These are phyloP conservation scores for Petroica traversi DNA, from an alignment of 2,113 vertebrate genomes.

Conservation along the genomic window DNA sequence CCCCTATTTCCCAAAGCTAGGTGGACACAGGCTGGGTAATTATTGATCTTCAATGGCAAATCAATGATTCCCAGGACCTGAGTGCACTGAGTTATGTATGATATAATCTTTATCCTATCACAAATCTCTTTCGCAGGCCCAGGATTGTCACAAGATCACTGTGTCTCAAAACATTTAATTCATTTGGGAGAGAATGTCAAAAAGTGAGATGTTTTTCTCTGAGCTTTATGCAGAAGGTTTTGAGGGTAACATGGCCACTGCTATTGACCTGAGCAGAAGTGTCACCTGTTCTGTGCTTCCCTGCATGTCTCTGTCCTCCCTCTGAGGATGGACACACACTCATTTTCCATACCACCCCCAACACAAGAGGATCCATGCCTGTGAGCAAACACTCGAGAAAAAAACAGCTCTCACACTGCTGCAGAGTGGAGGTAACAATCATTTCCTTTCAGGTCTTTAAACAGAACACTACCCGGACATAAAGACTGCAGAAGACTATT, in stretches of 20 bases:
- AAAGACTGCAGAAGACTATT: neutral
- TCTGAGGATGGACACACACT: neutral
- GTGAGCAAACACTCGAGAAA: neutral
- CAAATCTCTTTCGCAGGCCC: neutral
- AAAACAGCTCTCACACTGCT: neutral
- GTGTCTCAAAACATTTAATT: neutral
- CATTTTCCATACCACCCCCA: neutral
- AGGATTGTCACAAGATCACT: neutral
- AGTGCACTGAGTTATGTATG: neutral
- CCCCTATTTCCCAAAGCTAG: neutral
- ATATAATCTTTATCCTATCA: neutral
- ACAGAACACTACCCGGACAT: neutral
- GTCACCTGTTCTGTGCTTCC: neutral
- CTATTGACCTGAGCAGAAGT: neutral
- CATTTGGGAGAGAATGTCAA: fast-evolving
- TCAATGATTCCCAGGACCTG: neutral
- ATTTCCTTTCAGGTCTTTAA: neutral
- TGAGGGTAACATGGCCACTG: neutral
- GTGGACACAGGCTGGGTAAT: neutral
- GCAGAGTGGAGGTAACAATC: neutral
- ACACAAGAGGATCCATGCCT: neutral
- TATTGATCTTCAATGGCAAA: neutral
- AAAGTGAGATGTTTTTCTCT: neutral
- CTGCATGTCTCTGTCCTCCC: neutral
- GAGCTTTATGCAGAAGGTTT: neutral